Evolutionary conservation across 2,113 vertebrate genomes (phyloP).

Genomic region (Oxygymnocypris stewartii): DNA sequence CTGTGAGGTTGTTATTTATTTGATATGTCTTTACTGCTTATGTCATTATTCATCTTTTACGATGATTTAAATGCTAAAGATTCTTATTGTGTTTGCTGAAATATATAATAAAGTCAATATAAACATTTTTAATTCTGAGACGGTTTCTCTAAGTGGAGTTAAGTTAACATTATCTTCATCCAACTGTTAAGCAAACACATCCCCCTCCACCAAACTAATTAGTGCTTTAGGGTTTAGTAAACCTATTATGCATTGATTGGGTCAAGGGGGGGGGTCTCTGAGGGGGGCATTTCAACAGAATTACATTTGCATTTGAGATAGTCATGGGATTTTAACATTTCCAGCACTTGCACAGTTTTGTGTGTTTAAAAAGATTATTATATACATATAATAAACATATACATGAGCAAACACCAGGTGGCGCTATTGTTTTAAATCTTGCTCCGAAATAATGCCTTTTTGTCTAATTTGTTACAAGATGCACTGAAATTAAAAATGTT

Average conservation of each 20-base stretch:
- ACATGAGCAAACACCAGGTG: not conserved
- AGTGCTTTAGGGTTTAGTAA: conserved; percentile 15
- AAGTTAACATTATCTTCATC: conserved; percentile 21
- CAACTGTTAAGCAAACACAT: conserved; percentile 13
- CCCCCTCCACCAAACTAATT: not conserved
- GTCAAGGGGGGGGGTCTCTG: not conserved
- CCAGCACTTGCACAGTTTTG: not conserved
- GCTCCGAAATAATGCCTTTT: not conserved
- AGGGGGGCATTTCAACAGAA: not conserved
- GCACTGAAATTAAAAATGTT: not conserved
- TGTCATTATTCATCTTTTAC: not conserved
- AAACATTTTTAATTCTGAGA: not conserved
- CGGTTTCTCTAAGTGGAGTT: not conserved
- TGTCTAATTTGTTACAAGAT: not conserved
- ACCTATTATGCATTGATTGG: conserved; percentile 6
- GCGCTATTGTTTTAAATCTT: not conserved
- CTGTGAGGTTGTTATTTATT: conserved; percentile 50
- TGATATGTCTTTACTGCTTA: not conserved
- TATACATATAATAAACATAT: too few relatives aligned
- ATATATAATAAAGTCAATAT: not conserved
- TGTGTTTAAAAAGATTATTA: not conserved
- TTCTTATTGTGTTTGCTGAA: not conserved
- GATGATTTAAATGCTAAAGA: conserved; percentile 34
- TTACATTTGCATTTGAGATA: not conserved
- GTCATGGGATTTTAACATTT: not conserved